Percentiles rank a stretch among this genome's conserved stretches.
These are phyloP conservation scores for Anolis sagrei DNA, from an alignment of 2,113 vertebrate genomes.

Conservation along the genomic window DNA sequence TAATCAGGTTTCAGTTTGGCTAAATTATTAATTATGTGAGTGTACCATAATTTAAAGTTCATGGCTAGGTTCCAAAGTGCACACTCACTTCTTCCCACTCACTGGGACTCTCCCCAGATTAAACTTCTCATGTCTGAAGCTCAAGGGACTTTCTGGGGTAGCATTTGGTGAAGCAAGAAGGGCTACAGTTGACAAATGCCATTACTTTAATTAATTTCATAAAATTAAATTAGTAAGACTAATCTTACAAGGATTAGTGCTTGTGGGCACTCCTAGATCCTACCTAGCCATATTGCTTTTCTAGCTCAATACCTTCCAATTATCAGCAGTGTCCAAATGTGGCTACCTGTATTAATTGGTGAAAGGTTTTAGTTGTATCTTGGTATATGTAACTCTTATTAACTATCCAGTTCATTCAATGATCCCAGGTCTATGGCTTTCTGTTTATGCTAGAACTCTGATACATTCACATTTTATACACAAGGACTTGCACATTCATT, in stretches of 20 bases:
- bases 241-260: not conserved
- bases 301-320: not conserved
- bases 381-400: not conserved
- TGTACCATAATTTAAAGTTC: not conserved
- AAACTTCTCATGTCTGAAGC: not conserved
- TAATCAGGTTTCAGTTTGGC: not conserved
- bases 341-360: not conserved
- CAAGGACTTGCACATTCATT: not conserved
- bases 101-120: not conserved
- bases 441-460: not conserved
- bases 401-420: not conserved
- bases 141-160: not conserved
- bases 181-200: not conserved
- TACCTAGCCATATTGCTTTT: not conserved
- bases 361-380: not conserved
- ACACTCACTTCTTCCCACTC: not conserved
- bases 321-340: not conserved
- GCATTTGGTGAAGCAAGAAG: not conserved
- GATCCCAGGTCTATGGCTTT: too few relatives aligned
- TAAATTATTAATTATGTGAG: not conserved
- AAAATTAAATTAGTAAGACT: too few relatives aligned
- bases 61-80: not conserved
- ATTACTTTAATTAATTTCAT: not conserved
- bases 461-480: not conserved
- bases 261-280: not conserved